Conservation (phyloP, 53 echinoderm and acorn worm genomes). For the Stichopus horrens region DNA sequence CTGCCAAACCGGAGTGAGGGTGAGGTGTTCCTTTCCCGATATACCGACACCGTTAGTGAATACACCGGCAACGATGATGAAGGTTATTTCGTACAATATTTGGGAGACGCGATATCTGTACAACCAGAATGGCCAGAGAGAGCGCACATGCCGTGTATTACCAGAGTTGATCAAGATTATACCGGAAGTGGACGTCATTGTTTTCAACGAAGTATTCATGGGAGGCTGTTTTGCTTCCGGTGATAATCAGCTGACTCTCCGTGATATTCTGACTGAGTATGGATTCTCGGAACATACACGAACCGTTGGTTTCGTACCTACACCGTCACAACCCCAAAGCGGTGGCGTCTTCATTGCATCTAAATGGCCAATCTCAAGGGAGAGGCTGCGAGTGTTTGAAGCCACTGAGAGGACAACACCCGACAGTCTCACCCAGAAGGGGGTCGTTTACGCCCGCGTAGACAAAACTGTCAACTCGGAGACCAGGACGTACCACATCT, state of each 20-base stretch:
- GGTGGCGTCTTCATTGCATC: slow-evolving; percentile 70
- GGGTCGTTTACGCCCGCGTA: slow-evolving; percentile 73
- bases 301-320: slow-evolving; percentile 63
- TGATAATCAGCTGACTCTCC: slow-evolving; percentile 52
- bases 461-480: slow-evolving; percentile 62
- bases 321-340: slow-evolving; percentile 47
- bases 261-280: slow-evolving; percentile 68
- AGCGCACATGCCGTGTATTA: slow-evolving; percentile 76
- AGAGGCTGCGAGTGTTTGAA: slow-evolving; percentile 56
- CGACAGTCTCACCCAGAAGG: slow-evolving; percentile 70
- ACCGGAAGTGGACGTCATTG: slow-evolving; percentile 85
- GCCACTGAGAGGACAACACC: slow-evolving; percentile 55
- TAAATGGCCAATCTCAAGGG: slow-evolving; percentile 69
- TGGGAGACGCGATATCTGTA: slow-evolving; percentile 76
- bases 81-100: slow-evolving; percentile 77
- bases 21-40: slow-evolving; percentile 62
- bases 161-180: slow-evolving; percentile 45
- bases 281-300: slow-evolving; percentile 77
- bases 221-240: slow-evolving; percentile 79
- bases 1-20: slow-evolving; percentile 67
- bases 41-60: slow-evolving; percentile 57
- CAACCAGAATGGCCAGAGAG: slow-evolving; percentile 75
- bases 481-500: slow-evolving; percentile 68
- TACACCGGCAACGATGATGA: slow-evolving; percentile 65
- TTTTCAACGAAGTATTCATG: slow-evolving; percentile 83